Conservation (phyloP, 2,888 invertebrate species). For the Caenorhabditis sulstoni region DNA sequence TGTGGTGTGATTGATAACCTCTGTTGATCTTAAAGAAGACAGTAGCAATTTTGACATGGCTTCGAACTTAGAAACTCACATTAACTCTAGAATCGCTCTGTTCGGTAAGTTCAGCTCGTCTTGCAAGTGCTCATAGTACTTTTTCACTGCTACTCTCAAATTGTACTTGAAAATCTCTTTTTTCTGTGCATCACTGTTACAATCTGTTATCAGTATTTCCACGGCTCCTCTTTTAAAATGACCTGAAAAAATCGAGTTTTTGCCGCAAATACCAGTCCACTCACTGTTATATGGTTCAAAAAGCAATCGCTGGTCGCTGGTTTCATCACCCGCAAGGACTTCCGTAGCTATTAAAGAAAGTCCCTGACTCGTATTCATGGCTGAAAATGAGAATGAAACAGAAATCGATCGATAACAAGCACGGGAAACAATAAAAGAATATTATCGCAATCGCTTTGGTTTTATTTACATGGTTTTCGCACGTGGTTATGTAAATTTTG, state of each 20-base stretch:
- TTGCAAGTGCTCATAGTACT: conserved; percentile 11
- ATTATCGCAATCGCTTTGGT: no score
- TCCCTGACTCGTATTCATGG: not conserved
- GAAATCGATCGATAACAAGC: not conserved
- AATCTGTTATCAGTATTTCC: conserved; percentile 10
- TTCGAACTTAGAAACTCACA: not conserved
- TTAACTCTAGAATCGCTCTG: conserved; percentile 23
- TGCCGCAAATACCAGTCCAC: no score
- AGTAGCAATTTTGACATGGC: not conserved
- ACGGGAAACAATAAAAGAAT: not conserved
- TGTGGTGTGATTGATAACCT: conserved; percentile 17
- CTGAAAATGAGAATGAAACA: no score
- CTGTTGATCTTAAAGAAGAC: not conserved
- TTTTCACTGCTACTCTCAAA: conserved; percentile 30
- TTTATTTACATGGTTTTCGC: no score
- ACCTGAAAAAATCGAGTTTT: conserved; percentile 21
- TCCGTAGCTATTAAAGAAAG: conserved; percentile 7
- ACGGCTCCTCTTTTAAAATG: conserved; percentile 20
- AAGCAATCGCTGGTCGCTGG: conserved; percentile 10
- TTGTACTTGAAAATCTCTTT: conserved; percentile 27
- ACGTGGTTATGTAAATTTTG: no score
- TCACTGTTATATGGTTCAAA: conserved; percentile 39
- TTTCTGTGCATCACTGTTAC: conserved; percentile 6
- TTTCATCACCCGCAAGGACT: conserved; percentile 3
- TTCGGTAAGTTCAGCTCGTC: conserved; percentile 9